Conservation (phyloP, 2,797 vertebrate genomes). For the Tauraco hartlaubi region DNA sequence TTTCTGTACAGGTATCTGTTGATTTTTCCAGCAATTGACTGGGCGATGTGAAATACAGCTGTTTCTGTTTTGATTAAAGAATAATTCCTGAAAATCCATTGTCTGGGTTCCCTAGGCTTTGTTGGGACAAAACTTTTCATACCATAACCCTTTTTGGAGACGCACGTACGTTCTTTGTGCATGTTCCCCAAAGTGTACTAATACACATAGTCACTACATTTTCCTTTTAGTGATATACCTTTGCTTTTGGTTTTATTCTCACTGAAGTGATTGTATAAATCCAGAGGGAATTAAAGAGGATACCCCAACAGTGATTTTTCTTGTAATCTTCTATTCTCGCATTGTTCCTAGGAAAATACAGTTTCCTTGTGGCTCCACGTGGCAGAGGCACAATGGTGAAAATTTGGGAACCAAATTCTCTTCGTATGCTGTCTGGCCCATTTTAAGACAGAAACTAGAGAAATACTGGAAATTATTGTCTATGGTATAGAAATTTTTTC, state of each 20-base stretch:
- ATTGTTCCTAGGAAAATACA: background rate
- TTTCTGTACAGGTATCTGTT: background rate
- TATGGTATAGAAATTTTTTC: background rate
- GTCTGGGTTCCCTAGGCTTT: background rate
- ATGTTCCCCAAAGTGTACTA: background rate
- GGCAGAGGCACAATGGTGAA: background rate
- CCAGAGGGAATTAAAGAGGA: conserved; percentile 46
- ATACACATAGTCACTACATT: background rate
- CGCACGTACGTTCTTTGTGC: background rate
- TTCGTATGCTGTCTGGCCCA: background rate
- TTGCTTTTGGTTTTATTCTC: conserved; percentile 49
- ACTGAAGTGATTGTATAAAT: conserved; percentile 27
- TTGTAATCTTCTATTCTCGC: conserved; percentile 21
- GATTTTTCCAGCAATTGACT: background rate
- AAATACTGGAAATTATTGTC: background rate
- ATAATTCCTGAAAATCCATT: background rate
- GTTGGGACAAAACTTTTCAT: background rate
- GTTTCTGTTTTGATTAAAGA: conserved; percentile 12
- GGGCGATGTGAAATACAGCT: background rate
- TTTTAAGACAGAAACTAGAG: background rate
- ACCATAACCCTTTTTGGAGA: background rate
- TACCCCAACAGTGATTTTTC: conserved; percentile 12
- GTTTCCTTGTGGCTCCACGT: background rate
- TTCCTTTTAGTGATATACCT: background rate
- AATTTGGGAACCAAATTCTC: background rate